phyloP scores from a whole-genome alignment of 2,888 invertebrate genomes.

The Pomacea canaliculata region DNA sequence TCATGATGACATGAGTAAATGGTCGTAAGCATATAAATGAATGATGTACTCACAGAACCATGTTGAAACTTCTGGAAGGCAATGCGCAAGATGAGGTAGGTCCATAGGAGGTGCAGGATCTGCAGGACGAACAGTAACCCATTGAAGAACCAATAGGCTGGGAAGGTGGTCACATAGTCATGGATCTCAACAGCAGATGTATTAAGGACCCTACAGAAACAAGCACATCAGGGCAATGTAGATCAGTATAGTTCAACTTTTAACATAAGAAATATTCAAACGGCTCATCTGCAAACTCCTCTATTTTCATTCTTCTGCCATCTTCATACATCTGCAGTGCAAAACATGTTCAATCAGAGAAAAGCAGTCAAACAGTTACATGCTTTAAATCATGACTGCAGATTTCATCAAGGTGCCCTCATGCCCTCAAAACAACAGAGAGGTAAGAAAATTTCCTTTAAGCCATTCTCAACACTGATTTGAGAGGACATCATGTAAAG shows the following conservation, averaged over 20 bases:
- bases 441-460: too few relatives aligned
- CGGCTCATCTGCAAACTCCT: neutral
- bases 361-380: too few relatives aligned
- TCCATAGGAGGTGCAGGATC: constrained; percentile 64
- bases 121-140: constrained; percentile 57
- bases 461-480: too few relatives aligned
- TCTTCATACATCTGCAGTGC: too few relatives aligned
- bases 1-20: too few relatives aligned
- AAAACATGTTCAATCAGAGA: too few relatives aligned
- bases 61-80: constrained; percentile 70
- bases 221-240: neutral
- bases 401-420: too few relatives aligned
- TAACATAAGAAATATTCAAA: neutral
- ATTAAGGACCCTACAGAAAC: constrained; percentile 42
- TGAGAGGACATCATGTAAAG: too few relatives aligned
- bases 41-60: constrained; percentile 44
- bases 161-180: constrained; percentile 40
- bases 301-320: too few relatives aligned
- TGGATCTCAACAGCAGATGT: constrained; percentile 37
- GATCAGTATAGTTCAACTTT: neutral
- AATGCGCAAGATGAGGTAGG: constrained; percentile 82
- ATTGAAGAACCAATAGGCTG: constrained; percentile 57
- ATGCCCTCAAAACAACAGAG: too few relatives aligned
- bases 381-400: too few relatives aligned
- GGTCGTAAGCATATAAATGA: too few relatives aligned